Percentiles rank a stretch among this genome's conserved stretches.
These are phyloP conservation scores for Danaus plexippus DNA, from an alignment of 1,140 invertebrate genomes.

Conservation along the genomic window DNA sequence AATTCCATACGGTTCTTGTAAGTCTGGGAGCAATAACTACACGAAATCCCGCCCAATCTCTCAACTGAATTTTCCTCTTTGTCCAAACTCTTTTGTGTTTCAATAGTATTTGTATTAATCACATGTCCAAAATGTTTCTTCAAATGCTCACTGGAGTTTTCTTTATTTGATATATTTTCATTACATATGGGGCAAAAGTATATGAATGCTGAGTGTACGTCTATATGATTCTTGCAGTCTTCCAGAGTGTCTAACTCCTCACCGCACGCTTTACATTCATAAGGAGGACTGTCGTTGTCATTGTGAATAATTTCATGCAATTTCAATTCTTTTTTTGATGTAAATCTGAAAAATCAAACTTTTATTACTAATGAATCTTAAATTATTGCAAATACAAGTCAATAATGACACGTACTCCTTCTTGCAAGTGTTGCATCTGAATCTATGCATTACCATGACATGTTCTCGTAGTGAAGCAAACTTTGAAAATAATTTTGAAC, in stretches of 20 bases:
- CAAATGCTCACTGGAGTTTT: constrained; percentile 40
- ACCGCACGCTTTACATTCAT: constrained; percentile 41
- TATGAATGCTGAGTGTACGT: constrained; percentile 33
- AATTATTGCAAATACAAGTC: constrained; percentile 1
- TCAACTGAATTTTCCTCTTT: constrained; percentile 43
- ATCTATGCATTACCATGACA: constrained; percentile 40
- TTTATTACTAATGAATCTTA: constrained; percentile 1
- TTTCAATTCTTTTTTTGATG: constrained; percentile 42
- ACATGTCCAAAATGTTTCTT: constrained; percentile 46
- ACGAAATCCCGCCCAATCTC: constrained; percentile 47
- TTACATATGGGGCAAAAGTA: constrained; percentile 55
- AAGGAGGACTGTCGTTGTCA: constrained; percentile 38
- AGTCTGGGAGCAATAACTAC: constrained; percentile 37
- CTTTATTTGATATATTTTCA: constrained; percentile 33
- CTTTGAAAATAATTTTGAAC: constrained; percentile 51
- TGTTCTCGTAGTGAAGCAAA: constrained; percentile 37
- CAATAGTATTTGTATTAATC: constrained; percentile 16
- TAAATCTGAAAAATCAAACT: constrained; percentile 35
- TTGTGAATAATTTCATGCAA: constrained; percentile 50
- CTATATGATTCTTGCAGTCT: constrained; percentile 40
- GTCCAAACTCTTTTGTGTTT: constrained; percentile 11
- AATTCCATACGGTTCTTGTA: constrained; percentile 45
- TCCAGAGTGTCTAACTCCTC: constrained; percentile 27
- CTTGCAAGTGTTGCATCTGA: constrained; percentile 43
- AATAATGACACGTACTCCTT: constrained; percentile 40